These are phyloP conservation scores for Pteronura brasiliensis DNA, from an alignment of 2,113 vertebrate species.

Conservation along the genomic window DNA sequence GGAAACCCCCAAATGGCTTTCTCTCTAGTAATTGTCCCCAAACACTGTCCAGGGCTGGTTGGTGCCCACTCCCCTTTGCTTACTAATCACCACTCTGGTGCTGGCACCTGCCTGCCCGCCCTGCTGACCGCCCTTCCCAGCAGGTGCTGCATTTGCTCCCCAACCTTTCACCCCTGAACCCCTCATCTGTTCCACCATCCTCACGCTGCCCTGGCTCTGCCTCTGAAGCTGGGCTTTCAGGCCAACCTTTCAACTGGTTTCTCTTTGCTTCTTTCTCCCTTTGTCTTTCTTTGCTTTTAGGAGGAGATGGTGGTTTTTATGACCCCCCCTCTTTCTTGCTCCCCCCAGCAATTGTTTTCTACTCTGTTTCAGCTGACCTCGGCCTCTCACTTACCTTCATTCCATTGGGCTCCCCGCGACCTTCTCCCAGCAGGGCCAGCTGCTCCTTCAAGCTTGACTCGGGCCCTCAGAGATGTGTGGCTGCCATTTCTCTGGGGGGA, in stretches of 20 bases:
- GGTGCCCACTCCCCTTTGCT: not conserved
- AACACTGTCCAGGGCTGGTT: not conserved
- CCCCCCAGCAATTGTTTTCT: constrained; percentile 60
- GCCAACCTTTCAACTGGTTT: constrained; percentile 77
- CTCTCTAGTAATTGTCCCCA: constrained; percentile 32
- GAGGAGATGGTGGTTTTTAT: constrained; percentile 74
- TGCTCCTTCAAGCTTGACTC: constrained; percentile 31
- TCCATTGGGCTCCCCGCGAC: not conserved
- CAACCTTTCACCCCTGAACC: not conserved
- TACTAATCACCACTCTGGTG: not conserved
- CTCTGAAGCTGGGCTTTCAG: not conserved
- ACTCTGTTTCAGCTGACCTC: constrained; percentile 59
- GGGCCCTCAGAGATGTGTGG: not conserved
- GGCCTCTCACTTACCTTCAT: constrained; percentile 48
- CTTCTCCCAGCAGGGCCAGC: constrained; percentile 59
- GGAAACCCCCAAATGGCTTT: not conserved
- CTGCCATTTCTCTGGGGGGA: not conserved
- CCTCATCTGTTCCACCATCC: constrained; percentile 32
- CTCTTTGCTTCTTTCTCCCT: constrained; percentile 68
- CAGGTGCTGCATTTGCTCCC: too few species aligned
- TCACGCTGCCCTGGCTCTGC: not conserved
- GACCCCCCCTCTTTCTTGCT: not conserved
- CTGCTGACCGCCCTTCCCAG: rapidly evolving
- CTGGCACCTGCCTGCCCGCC: rapidly evolving
- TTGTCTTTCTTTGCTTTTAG: constrained; percentile 77